These are phyloP conservation scores for Todiramphus saurophagus DNA, from an alignment of 2,113 vertebrate species.

Conservation along the genomic window DNA sequence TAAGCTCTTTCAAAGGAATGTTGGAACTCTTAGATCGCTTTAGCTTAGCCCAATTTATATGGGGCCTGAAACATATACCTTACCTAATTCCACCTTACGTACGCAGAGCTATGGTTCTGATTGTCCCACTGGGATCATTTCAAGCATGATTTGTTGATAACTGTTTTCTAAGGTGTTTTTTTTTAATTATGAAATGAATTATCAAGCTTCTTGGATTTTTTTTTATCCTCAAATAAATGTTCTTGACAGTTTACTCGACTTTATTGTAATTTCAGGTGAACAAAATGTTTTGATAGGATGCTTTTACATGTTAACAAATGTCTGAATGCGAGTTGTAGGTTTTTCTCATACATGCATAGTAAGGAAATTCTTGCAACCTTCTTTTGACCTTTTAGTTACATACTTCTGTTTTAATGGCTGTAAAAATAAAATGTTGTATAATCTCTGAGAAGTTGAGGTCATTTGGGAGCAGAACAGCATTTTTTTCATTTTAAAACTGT, in stretches of 20 bases:
- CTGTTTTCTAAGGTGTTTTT: neutral
- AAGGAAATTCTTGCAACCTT: neutral
- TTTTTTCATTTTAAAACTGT: neutral
- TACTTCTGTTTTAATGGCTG: neutral
- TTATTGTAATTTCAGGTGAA: neutral
- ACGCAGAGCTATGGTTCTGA: neutral
- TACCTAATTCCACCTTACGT: neutral
- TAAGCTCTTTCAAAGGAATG: neutral
- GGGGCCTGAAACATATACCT: neutral
- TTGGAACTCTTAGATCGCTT: neutral
- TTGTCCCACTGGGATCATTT: neutral
- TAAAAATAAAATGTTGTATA: neutral
- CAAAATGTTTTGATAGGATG: neutral
- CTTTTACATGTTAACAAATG: neutral
- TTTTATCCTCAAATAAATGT: neutral
- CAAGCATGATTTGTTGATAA: neutral
- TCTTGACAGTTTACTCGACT: neutral
- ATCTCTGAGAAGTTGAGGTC: neutral
- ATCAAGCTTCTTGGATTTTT: neutral
- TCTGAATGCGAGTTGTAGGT: neutral
- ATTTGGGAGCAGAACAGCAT: neutral
- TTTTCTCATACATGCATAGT: neutral
- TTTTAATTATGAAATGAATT: neutral
- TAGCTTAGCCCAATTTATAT: neutral
- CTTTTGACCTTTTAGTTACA: neutral